Evolutionary conservation across 2,797 vertebrate genomes (phyloP).

Genomic region (Acanthiza pusilla): DNA sequence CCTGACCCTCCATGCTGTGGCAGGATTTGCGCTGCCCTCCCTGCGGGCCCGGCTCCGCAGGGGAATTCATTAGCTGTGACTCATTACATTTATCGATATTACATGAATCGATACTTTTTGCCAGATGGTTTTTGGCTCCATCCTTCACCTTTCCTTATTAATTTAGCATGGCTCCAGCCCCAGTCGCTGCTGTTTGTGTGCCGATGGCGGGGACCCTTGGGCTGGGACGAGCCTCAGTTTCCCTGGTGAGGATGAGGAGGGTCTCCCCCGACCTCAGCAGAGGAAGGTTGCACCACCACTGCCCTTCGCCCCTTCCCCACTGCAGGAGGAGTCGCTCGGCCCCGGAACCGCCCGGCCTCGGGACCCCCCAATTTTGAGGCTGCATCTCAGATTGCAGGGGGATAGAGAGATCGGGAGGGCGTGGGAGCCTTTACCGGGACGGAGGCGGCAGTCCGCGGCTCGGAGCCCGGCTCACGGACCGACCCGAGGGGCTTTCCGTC

Average conservation of each 20-base stretch:
- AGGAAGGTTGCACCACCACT: not conserved
- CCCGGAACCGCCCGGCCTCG: not conserved
- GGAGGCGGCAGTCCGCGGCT: not conserved
- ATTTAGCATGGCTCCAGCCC: not conserved
- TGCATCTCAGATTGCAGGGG: fast-evolving
- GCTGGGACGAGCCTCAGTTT: not conserved
- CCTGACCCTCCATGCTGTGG: not conserved
- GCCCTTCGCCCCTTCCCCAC: not conserved
- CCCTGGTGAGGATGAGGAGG: not conserved
- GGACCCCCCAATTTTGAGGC: not conserved
- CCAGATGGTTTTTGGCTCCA: slow-evolving; percentile 24
- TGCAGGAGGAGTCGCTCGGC: not conserved
- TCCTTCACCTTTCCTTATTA: not conserved
- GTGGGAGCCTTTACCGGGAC: not conserved
- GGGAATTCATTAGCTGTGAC: slow-evolving; percentile 8
- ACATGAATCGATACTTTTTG: not conserved
- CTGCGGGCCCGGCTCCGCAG: not conserved
- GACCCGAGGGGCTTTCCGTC: not conserved
- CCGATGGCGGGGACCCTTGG: not conserved
- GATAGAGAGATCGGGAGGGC: not conserved
- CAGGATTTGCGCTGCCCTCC: not conserved
- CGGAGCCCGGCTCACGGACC: not conserved
- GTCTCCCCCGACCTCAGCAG: not conserved
- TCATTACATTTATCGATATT: slow-evolving; percentile 34
- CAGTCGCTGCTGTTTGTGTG: not conserved